phyloP scores from a whole-genome alignment of 2,113 vertebrate genomes.

The Psophia crepitans region DNA sequence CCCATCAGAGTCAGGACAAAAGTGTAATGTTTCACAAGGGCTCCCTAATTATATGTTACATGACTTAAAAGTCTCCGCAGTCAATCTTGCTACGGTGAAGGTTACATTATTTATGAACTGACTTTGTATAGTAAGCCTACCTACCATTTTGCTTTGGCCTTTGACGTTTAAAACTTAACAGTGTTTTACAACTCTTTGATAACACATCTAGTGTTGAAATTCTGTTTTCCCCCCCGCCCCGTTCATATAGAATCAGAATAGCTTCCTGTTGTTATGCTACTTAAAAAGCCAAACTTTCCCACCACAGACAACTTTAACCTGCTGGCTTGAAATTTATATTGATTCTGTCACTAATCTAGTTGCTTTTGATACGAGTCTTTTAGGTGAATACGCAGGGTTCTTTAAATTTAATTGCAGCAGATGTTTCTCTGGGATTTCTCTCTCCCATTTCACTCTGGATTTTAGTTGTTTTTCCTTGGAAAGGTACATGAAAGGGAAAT shows the following conservation, averaged over 20 bases:
- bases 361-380: slow-evolving; percentile 1
- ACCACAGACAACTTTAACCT: background rate
- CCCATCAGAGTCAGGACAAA: background rate
- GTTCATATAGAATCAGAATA: background rate
- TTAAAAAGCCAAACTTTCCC: background rate
- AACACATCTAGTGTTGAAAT: background rate
- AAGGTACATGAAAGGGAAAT: slow-evolving; percentile 71
- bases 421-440: slow-evolving; percentile 55
- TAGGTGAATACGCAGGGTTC: slow-evolving; percentile 21
- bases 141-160: background rate
- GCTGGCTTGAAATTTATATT: background rate
- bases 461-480: slow-evolving; percentile 56
- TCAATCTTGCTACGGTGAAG: background rate
- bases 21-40: background rate
- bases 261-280: background rate
- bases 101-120: background rate
- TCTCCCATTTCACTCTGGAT: slow-evolving; percentile 36
- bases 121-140: background rate
- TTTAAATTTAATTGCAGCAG: slow-evolving; percentile 53
- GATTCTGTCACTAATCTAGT: background rate
- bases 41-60: background rate
- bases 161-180: background rate
- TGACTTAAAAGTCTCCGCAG: background rate
- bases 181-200: background rate
- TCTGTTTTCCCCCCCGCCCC: background rate